These are phyloP conservation scores for Muntiacus reevesi DNA, from an alignment of 2,113 vertebrate species.

Conservation along the genomic window DNA sequence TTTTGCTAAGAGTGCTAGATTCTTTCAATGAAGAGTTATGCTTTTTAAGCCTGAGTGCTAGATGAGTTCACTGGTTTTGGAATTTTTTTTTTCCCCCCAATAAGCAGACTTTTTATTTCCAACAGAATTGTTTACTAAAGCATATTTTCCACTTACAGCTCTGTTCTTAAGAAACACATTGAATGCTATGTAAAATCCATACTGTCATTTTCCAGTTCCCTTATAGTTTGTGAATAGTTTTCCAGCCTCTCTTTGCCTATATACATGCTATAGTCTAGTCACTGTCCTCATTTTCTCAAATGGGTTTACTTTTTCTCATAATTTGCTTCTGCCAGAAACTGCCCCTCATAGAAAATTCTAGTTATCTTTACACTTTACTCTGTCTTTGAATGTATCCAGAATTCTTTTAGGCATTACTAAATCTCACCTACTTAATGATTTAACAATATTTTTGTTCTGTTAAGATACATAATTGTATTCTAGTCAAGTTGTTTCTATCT, in stretches of 20 bases:
- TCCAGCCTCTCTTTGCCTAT: neutral
- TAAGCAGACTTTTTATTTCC: neutral
- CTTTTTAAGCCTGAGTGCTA: neutral
- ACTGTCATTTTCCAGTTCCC: too few species aligned
- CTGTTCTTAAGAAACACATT: neutral
- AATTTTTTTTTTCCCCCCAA: neutral
- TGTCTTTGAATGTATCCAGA: neutral
- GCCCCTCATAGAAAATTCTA: neutral
- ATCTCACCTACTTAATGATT: neutral
- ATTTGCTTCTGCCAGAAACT: too few species aligned
- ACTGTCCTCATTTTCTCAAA: neutral
- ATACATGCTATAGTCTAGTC: fast-evolving
- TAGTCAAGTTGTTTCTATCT: neutral
- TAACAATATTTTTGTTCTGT: neutral
- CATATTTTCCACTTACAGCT: neutral
- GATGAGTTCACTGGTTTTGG: neutral
- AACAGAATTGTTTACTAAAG: neutral
- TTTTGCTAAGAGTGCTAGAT: neutral
- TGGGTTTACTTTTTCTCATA: neutral
- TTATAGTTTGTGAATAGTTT: neutral
- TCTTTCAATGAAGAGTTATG: neutral
- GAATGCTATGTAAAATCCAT: neutral
- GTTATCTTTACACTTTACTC: neutral
- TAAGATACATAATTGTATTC: neutral
- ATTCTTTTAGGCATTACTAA: neutral